Percentiles rank a stretch among this genome's conserved stretches.
phyloP scores from a whole-genome alignment of 2,888 invertebrate genomes.

The Halocaridina rubra region DNA sequence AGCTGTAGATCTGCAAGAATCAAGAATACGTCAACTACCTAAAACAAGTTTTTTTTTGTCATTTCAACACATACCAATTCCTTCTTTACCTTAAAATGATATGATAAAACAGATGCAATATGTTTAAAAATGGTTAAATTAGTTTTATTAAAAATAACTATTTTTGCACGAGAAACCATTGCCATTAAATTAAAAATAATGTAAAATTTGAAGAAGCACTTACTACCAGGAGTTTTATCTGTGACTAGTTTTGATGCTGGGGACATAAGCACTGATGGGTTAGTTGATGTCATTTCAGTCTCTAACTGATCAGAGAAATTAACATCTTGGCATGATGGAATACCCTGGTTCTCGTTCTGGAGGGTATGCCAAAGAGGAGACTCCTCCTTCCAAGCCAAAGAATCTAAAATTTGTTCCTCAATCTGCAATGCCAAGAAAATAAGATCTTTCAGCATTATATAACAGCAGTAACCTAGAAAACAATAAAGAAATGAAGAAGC shows the following conservation, averaged over 20 bases:
- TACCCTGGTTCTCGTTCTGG: conserved; percentile 72
- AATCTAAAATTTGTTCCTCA: conserved; percentile 94
- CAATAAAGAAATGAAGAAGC: neutral
- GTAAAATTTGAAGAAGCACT: neutral
- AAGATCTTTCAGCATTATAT: neutral
- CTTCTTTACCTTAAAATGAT: too few species aligned
- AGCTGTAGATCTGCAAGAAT: conserved; percentile 64
- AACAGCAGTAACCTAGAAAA: neutral
- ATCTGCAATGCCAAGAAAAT: conserved; percentile 73
- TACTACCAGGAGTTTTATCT: conserved; percentile 37
- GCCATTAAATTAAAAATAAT: neutral
- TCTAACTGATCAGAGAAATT: conserved; percentile 73
- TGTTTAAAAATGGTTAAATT: too few species aligned
- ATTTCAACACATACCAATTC: neutral
- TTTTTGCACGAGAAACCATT: neutral
- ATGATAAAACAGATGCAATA: too few species aligned
- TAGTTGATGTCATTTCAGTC: conserved; percentile 40
- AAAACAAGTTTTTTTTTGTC: neutral
- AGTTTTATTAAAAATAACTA: neutral
- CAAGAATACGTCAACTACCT: neutral
- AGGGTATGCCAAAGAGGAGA: conserved; percentile 90
- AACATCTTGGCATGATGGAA: conserved; percentile 84
- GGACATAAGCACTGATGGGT: conserved; percentile 63
- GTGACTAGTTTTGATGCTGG: conserved; percentile 69
- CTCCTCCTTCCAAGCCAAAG: conserved; percentile 85